Base-by-base conservation (phyloP, 2,797 vertebrate species). In the Sphaeramia orbicularis region DNA sequence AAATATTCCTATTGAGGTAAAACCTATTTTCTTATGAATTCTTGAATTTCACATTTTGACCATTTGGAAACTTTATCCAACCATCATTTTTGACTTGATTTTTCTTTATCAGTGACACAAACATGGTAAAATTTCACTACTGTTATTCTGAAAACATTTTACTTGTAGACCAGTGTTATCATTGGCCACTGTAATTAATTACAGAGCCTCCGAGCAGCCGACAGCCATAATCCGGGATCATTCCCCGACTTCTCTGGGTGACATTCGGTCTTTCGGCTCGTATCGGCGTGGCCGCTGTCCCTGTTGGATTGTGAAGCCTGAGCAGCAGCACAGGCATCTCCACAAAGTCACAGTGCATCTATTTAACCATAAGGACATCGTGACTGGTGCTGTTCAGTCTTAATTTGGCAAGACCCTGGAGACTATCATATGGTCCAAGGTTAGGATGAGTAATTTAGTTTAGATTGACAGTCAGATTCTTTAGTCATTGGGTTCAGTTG, bases 121-220 rank as follows among this genome's bases (percentile, higher is more conserved):
- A n/a, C n/a, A n/a, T n/a, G n/a, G n/a, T n/a, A n/a, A n/a, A n/a
- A n/a, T n/a, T n/a, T n/a, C n/a, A n/a, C n/a, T n/a, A n/a, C n/a
- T n/a, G n/a, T n/a, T n/a, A n/a, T n/a, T n/a, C n/a, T n/a, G n/a
- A n/a, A n/a, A n/a, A n/a, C n/a, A n/a, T n/a, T n/a, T n/a, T n/a
- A n/a, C n/a, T n/a, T n/a, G n/a, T n/a, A n/a, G n/a, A n/a, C n/a
- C n/a, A n/a, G n/a, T n/a, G n/a, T n/a, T 86, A 89, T 88, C 76
- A 88, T 81, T 87, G 89, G 89, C 84, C 42, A 16, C 82, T 74
- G 81, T 86, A 86, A 89, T 90, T 90, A 90, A 90, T 89, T 85
- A 80, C 75, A 55, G 61, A 61, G 76, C 65, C 81, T 67, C 65
- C 3, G 37, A 67, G 72, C 65, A 58, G 69, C 72, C 41, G 35